Conservation (phyloP, 2,113 vertebrate genomes). For the Eretmochelys imbricata region DNA sequence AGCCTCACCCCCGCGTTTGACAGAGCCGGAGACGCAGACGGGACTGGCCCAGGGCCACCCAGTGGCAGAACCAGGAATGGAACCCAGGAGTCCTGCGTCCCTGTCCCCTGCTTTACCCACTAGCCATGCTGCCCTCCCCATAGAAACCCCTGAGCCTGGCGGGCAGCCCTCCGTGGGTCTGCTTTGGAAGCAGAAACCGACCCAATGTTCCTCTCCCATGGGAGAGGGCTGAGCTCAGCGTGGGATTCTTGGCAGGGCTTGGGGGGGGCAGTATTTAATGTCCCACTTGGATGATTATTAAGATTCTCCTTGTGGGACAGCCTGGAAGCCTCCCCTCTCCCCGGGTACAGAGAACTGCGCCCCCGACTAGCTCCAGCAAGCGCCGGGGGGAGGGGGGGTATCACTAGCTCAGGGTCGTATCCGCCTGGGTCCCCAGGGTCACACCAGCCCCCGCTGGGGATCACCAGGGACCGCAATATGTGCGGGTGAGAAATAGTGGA, state of each 20-base stretch:
- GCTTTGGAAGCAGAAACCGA: neutral
- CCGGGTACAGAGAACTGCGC: too few relatives aligned
- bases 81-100: too few relatives aligned
- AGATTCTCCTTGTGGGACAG: too few relatives aligned
- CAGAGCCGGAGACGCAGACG: neutral
- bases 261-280: neutral
- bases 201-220: too few relatives aligned
- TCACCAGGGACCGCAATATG: neutral
- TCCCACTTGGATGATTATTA: too few relatives aligned
- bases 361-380: too few relatives aligned
- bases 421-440: too few relatives aligned
- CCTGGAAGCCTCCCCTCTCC: neutral
- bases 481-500: neutral
- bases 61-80: too few relatives aligned
- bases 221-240: neutral
- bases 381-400: accelerated
- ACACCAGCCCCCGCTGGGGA: neutral
- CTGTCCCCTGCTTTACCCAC: neutral
- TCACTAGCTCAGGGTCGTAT: neutral
- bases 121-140: neutral
- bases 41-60: neutral
- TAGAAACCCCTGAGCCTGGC: neutral
- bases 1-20: neutral
- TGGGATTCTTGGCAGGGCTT: neutral
- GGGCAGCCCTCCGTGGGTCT: too few relatives aligned